phyloP scores from a whole-genome alignment of 1,140 invertebrate genomes.

The Capitella teleta region DNA sequence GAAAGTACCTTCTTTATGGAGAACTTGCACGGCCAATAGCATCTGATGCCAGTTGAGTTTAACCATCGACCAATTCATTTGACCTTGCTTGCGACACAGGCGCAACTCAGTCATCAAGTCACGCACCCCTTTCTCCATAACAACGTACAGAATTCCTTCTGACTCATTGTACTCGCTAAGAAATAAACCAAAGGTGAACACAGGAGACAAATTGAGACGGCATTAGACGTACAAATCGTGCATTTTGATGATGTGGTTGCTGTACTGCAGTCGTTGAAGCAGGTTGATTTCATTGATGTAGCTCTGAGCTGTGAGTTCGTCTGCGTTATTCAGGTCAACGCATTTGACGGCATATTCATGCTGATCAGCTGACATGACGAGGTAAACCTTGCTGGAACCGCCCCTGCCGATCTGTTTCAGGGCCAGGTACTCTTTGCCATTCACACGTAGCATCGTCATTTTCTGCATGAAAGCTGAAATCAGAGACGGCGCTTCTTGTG shows the following conservation, averaged over 20 bases:
- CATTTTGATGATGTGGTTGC: slow-evolving; percentile 64
- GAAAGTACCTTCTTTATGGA: slow-evolving; percentile 81
- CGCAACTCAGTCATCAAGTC: slow-evolving; percentile 72
- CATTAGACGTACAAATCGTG: slow-evolving; percentile 82
- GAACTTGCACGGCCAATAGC: slow-evolving; percentile 77
- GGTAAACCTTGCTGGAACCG: slow-evolving; percentile 46
- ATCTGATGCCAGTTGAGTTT: slow-evolving; percentile 91
- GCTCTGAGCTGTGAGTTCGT: slow-evolving; percentile 58
- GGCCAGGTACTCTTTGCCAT: slow-evolving; percentile 37
- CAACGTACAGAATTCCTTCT: slow-evolving; percentile 55
- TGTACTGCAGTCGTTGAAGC: slow-evolving; percentile 69
- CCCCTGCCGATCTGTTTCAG: slow-evolving; percentile 48
- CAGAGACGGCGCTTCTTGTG: no score
- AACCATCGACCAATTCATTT: slow-evolving; percentile 50
- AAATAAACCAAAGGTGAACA: slow-evolving; percentile 11
- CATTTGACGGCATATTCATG: slow-evolving; percentile 49
- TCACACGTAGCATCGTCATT: slow-evolving; percentile 30
- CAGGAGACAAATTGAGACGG: background rate
- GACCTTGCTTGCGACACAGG: slow-evolving; percentile 37
- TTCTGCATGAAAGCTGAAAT: no score
- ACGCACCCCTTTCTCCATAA: slow-evolving; percentile 86
- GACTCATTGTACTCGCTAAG: slow-evolving; percentile 45
- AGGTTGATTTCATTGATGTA: slow-evolving; percentile 85
- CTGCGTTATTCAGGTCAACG: slow-evolving; percentile 27
- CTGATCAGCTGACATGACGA: background rate